A percentile compares a stretch with the other conserved stretches of the same genome.
Conservation (phyloP, 2,797 vertebrate species). For the Silurus aristotelis region DNA sequence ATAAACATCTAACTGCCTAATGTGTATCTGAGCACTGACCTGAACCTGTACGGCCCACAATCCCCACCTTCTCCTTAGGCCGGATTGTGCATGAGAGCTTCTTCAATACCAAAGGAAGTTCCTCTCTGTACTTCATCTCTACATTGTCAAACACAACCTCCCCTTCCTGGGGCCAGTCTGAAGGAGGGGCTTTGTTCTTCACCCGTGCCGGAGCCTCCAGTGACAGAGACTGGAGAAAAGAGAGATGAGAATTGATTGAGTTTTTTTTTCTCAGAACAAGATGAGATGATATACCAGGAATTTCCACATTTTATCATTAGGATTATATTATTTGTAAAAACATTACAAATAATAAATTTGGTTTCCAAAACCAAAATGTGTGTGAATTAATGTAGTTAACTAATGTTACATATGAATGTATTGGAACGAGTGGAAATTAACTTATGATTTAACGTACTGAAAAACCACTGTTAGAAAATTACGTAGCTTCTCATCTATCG, state of each 20-base stretch:
- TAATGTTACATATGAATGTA: neutral
- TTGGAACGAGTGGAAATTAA: neutral
- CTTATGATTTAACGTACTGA: neutral
- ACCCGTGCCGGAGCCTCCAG: conserved; percentile 88
- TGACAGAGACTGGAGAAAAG: conserved; percentile 71
- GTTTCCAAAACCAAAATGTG: neutral
- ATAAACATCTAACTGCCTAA: too few species aligned
- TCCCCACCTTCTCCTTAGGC: conserved; percentile 91
- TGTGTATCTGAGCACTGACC: conserved; percentile 63
- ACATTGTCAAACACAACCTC: conserved; percentile 84
- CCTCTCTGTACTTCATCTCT: conserved; percentile 89
- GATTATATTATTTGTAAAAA: neutral
- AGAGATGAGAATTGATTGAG: neutral
- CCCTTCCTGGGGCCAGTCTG: conserved; percentile 83
- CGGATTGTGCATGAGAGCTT: conserved; percentile 87
- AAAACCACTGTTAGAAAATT: neutral
- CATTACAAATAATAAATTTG: too few species aligned
- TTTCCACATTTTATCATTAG: neutral
- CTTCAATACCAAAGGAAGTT: conserved; percentile 88
- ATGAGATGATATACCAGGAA: neutral
- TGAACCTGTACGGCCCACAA: conserved; percentile 90
- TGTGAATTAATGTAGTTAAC: neutral
- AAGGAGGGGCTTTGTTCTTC: conserved; percentile 82
- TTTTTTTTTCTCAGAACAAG: neutral
- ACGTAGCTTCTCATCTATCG: neutral